These are phyloP conservation scores for Apeira syringaria DNA, from an alignment of 2,888 invertebrate genomes.

Conservation along the genomic window DNA sequence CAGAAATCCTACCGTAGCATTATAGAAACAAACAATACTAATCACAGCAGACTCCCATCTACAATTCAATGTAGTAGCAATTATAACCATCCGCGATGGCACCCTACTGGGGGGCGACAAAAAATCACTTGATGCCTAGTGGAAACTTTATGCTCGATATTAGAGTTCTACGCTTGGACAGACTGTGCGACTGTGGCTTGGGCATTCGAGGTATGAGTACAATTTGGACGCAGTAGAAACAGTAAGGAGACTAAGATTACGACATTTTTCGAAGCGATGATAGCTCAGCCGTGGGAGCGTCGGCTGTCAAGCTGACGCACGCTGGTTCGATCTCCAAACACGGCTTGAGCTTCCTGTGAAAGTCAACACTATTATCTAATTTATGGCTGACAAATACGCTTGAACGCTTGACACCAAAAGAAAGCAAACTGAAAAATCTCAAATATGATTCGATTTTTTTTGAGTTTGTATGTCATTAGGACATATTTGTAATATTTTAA, in stretches of 20 bases:
- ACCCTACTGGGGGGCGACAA: slow-evolving; percentile 46
- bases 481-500: no score
- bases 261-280: no score
- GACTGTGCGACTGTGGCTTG: slow-evolving; percentile 15
- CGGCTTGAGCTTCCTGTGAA: no score
- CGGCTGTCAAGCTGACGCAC: no score
- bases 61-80: slow-evolving; percentile 54
- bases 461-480: no score
- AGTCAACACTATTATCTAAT: no score
- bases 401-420: no score
- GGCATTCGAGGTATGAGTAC: slow-evolving; percentile 10
- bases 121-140: slow-evolving; percentile 46
- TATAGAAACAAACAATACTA: slow-evolving; percentile 43
- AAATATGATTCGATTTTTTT: no score
- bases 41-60: slow-evolving; percentile 34
- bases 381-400: no score
- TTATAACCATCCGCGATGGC: slow-evolving; percentile 33
- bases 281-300: no score
- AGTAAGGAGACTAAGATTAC: slow-evolving; percentile 14
- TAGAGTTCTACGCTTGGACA: slow-evolving; percentile 6
- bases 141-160: slow-evolving; percentile 15
- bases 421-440: no score
- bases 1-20: slow-evolving; percentile 20
- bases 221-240: background rate
- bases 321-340: no score